Percentiles rank a stretch among this genome's conserved stretches.
These are phyloP conservation scores for Diabrotica virgifera DNA, from an alignment of 1,140 invertebrate genomes.

Conservation along the genomic window DNA sequence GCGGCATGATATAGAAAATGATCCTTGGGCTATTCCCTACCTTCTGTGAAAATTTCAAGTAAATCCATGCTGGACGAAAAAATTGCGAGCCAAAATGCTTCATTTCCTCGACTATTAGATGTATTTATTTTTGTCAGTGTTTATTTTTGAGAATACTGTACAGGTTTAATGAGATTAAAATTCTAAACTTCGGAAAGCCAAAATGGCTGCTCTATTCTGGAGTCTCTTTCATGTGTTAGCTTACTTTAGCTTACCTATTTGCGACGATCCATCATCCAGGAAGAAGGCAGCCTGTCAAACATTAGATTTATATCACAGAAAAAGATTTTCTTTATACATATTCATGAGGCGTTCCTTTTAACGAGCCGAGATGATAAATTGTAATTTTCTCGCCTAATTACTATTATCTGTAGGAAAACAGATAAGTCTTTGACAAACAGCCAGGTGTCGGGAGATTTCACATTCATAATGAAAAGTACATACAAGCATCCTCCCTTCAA, in stretches of 20 bases:
- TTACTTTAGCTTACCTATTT: not conserved
- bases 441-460: not conserved
- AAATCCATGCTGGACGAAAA: too few species aligned
- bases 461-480: conserved; percentile 3
- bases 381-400: conserved; percentile 3
- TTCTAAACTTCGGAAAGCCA: too few species aligned
- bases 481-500: not conserved
- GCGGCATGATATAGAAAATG: too few species aligned
- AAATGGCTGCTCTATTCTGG: too few species aligned
- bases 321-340: conserved; percentile 3
- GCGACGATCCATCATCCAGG: not conserved
- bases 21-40: too few species aligned
- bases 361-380: not conserved
- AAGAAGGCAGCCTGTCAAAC: not conserved
- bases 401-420: not conserved
- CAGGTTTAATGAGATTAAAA: too few species aligned
- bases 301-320: not conserved
- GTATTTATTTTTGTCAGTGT: too few species aligned
- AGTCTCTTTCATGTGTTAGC: not conserved
- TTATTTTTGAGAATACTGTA: too few species aligned
- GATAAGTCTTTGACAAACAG: not conserved
- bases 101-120: too few species aligned
- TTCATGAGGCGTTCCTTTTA: not conserved
- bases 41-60: too few species aligned
- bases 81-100: too few species aligned